A percentile compares a stretch with the other conserved stretches of the same genome.
phyloP scores from a whole-genome alignment of 2,888 invertebrate genomes.

The Himalopsyche anomala region DNA sequence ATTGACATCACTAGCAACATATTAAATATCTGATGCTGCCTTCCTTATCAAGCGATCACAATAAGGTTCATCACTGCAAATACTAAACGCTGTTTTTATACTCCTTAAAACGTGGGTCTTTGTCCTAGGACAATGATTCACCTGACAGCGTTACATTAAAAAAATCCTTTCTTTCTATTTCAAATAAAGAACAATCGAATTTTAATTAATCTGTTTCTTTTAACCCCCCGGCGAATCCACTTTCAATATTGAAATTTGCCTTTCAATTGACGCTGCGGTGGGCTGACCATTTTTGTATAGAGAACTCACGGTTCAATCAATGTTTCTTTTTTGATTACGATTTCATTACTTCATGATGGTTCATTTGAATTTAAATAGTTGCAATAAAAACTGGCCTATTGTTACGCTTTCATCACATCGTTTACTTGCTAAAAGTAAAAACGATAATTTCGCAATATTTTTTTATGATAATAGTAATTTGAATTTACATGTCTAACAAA shows the following conservation, averaged over 20 bases:
- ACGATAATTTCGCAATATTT: too few relatives aligned
- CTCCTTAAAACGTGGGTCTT: background rate
- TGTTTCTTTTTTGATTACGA: too few relatives aligned
- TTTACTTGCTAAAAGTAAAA: too few relatives aligned
- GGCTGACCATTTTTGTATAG: background rate
- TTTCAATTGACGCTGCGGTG: slow-evolving; percentile 20
- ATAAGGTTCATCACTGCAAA: slow-evolving; percentile 21
- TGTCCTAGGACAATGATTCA: background rate
- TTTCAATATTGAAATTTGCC: slow-evolving; percentile 16
- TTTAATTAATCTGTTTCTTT: slow-evolving; percentile 6
- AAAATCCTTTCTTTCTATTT: background rate
- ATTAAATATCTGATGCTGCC: background rate
- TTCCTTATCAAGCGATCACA: background rate
- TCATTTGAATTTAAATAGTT: too few relatives aligned
- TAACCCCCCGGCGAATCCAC: background rate
- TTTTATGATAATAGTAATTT: too few relatives aligned
- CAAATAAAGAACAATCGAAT: slow-evolving; percentile 6
- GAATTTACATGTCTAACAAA: too few relatives aligned
- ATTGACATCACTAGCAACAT: too few relatives aligned
- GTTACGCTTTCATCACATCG: too few relatives aligned
- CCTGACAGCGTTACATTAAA: background rate
- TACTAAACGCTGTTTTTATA: slow-evolving; percentile 2
- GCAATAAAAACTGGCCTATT: too few relatives aligned
- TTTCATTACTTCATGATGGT: too few relatives aligned
- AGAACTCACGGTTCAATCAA: too few relatives aligned